These are phyloP conservation scores for Balearica regulorum DNA, from an alignment of 2,797 vertebrate genomes.

Conservation along the genomic window DNA sequence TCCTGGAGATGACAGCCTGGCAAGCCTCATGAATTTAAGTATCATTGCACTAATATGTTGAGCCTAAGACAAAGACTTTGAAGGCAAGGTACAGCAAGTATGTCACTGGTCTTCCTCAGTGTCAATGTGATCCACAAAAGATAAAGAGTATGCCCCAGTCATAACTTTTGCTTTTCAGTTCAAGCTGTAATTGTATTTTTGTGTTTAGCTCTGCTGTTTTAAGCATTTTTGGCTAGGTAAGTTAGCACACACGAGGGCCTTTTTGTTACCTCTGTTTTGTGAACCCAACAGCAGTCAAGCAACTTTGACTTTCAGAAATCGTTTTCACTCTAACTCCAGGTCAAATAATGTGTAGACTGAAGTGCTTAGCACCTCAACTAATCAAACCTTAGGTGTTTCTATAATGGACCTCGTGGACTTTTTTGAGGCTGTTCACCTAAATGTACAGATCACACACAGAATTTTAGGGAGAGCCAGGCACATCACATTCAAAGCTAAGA, in stretches of 20 bases:
- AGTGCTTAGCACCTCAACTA: background rate
- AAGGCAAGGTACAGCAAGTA: background rate
- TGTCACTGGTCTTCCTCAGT: background rate
- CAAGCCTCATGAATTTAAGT: background rate
- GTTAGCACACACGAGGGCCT: background rate
- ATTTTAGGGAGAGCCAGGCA: background rate
- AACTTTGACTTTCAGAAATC: background rate
- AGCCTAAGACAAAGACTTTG: background rate
- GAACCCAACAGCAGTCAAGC: background rate
- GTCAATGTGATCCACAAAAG: background rate
- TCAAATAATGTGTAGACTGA: background rate
- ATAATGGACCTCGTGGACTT: background rate
- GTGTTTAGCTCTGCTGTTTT: background rate
- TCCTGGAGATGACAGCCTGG: background rate
- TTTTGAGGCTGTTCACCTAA: background rate
- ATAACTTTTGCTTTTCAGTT: background rate
- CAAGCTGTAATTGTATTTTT: background rate
- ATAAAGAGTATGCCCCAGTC: background rate
- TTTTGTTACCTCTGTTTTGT: background rate
- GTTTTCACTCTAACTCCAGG: background rate
- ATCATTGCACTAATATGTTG: background rate
- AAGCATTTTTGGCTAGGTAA: background rate
- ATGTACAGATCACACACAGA: background rate
- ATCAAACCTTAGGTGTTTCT: background rate
- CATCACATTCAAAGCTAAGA: background rate